phyloP scores from a whole-genome alignment of 2,113 vertebrate species.

The Pituophis catenifer region DNA sequence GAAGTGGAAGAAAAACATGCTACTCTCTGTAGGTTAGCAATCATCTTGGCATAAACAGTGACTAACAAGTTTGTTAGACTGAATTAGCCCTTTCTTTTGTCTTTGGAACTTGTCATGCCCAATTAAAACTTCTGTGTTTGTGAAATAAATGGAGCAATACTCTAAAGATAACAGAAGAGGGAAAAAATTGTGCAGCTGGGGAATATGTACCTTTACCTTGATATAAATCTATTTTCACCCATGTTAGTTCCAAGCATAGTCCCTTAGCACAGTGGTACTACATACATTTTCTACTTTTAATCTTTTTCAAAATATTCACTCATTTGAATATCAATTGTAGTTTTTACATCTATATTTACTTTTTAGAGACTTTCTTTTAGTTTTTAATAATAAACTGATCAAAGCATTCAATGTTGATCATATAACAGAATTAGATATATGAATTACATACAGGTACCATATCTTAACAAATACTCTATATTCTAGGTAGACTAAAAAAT shows the following conservation, averaged over 20 bases:
- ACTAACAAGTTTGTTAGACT: conserved; percentile 94
- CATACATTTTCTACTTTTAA: conserved; percentile 89
- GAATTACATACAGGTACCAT: conserved; percentile 46
- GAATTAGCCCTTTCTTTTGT: conserved; percentile 96
- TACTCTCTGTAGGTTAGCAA: conserved; percentile 75
- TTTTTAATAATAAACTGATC: conserved; percentile 51
- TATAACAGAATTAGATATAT: conserved; percentile 56
- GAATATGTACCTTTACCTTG: conserved; percentile 89
- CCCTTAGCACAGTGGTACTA: conserved; percentile 75
- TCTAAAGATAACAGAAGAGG: conserved; percentile 83
- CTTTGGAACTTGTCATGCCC: conserved; percentile 87
- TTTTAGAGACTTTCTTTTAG: conserved; percentile 43
- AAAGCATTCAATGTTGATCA: conserved; percentile 51
- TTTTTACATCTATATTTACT: conserved; percentile 66
- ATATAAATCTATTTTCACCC: conserved; percentile 85
- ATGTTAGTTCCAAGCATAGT: conserved; percentile 75
- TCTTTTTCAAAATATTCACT: conserved; percentile 78
- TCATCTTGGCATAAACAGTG: conserved; percentile 79
- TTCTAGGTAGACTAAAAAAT: conserved; percentile 16
- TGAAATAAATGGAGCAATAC: conserved; percentile 80
- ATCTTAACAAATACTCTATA: conserved; percentile 35
- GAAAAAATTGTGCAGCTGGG: conserved; percentile 79
- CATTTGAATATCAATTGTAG: conserved; percentile 69
- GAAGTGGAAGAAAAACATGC: conserved; percentile 69
- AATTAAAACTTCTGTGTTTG: conserved; percentile 86